Base-by-base conservation (phyloP, 2,888 invertebrate species). In the Lycia hirtaria region DNA sequence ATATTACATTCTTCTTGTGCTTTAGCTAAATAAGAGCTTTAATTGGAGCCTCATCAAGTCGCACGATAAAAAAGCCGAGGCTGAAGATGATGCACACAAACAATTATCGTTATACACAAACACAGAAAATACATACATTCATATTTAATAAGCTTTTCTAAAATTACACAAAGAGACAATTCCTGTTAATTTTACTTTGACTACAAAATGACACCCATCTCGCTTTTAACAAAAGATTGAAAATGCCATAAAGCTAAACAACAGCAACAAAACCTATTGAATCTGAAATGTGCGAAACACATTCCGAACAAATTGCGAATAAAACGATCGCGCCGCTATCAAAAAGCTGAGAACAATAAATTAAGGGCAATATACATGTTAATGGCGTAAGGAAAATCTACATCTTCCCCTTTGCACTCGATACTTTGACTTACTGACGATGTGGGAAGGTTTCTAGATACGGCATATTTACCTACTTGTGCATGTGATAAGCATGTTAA, bases 341-440 rank as follows among this genome's bases (percentile, higher is more conserved):
- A 85, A 81, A 82, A 83, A 78, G 80, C 77, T 79, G 73, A 67
- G 67, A 61, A 71, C 82, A 73, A 81, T 88, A 87, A 87, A 86
- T 88, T 87, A 84, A 81, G 76, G 82, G 80, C 78, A 81, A 88
- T 88, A 87, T 87, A 83, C 85, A 87, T 88, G 88, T 83, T 88
- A 88, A 88, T 85, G 83, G 83, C 75, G 74, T 80, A 78, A 83
- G 80, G 80, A 81, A 82, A 87, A 85, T 86, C 79, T 86, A 85
- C 81, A 76, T 83, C 80, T 78, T 81, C 83, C 87, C 85, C 82
- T 82, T 80, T 77, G 72, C 73, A 70, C 59, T 72, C 67, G 65
- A 67, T 70, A 74, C 72, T 78, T 71, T 69, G 61, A 65, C 55
- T 65, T 62, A n/a, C 22, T 35, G 24, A 22, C 9, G 43, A 66